Conservation (phyloP, 2,888 invertebrate genomes). For the Imbricaverruca yamaguchii region DNA sequence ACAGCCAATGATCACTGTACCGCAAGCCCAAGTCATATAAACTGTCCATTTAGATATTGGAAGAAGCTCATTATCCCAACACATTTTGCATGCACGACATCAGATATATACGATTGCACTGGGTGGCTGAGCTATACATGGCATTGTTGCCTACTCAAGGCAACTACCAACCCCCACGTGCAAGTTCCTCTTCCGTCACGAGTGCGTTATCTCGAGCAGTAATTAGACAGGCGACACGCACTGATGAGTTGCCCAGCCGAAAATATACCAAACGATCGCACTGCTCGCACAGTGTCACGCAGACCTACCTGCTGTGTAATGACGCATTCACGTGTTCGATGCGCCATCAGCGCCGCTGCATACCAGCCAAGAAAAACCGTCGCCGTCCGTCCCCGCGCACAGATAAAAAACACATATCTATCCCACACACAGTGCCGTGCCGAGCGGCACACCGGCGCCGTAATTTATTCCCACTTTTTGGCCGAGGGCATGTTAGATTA, state of each 20-base stretch:
- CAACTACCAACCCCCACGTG: too few relatives aligned
- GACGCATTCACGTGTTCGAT: neutral
- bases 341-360: neutral
- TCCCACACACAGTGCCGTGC: neutral
- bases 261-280: too few relatives aligned
- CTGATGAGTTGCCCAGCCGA: neutral
- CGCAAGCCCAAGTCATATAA: too few relatives aligned
- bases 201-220: too few relatives aligned
- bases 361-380: neutral
- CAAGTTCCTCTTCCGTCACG: too few relatives aligned
- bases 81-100: too few relatives aligned
- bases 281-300: neutral
- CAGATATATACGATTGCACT: too few relatives aligned
- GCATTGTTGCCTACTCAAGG: too few relatives aligned
- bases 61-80: too few relatives aligned
- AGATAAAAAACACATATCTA: slow-evolving; percentile 12
- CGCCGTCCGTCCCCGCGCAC: neutral
- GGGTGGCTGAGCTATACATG: too few relatives aligned
- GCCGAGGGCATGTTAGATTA: slow-evolving; percentile 21
- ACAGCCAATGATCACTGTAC: too few relatives aligned
- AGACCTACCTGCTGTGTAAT: neutral
- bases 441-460: neutral
- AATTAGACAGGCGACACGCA: neutral
- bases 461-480: slow-evolving; percentile 20
- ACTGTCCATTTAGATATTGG: too few relatives aligned